phyloP scores from a whole-genome alignment of 2,113 vertebrate genomes.

The Datnioides undecimradiatus region DNA sequence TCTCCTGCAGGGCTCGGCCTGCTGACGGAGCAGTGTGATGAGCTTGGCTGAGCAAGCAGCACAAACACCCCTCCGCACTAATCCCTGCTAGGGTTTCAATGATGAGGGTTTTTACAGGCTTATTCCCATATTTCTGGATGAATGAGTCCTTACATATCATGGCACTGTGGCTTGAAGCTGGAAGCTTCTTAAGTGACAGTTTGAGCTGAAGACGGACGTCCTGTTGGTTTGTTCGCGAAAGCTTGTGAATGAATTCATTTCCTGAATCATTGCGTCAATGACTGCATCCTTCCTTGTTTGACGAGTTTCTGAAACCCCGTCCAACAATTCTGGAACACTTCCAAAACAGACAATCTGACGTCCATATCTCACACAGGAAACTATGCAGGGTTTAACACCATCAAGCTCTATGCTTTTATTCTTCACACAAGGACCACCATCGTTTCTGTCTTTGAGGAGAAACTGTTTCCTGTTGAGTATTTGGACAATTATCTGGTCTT shows the following conservation, averaged over 20 bases:
- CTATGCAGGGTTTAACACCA: too few species aligned
- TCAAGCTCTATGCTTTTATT: background rate
- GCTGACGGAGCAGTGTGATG: slow-evolving; percentile 52
- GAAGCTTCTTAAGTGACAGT: slow-evolving; percentile 23
- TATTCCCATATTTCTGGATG: slow-evolving; percentile 38
- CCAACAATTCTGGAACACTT: background rate
- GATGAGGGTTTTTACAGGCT: slow-evolving; percentile 31
- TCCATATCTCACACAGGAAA: background rate
- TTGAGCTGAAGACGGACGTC: background rate
- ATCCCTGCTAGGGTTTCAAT: slow-evolving; percentile 51
- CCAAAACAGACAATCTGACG: background rate
- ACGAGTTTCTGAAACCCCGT: background rate
- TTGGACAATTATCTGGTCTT: background rate
- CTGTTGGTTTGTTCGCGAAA: background rate
- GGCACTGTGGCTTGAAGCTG: background rate
- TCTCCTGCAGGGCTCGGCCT: slow-evolving; percentile 32
- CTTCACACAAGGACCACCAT: background rate
- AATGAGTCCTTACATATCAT: slow-evolving; percentile 22
- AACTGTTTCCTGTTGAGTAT: background rate
- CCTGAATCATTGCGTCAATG: background rate
- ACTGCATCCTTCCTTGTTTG: background rate
- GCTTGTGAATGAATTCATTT: background rate
- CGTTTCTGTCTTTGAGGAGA: background rate
- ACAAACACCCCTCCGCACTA: slow-evolving; percentile 42
- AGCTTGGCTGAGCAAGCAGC: slow-evolving; percentile 49